phyloP scores from a whole-genome alignment of 2,113 vertebrate species.

The Maccullochella peelii region DNA sequence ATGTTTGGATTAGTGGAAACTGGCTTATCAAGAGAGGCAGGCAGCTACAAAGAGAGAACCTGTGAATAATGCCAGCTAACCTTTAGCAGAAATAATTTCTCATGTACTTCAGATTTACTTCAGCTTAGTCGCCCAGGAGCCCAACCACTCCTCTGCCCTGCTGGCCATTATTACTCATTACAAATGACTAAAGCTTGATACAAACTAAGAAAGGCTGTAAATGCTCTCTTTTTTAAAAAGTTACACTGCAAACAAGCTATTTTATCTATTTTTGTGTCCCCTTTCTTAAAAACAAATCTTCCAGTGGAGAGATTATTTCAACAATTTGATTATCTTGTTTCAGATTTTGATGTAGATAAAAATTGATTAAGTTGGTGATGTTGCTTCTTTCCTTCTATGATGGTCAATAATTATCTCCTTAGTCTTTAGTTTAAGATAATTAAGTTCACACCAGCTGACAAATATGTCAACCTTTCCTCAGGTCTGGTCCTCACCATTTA shows the following conservation, averaged over 20 bases:
- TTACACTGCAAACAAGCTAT: too few relatives aligned
- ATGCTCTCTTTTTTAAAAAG: too few relatives aligned
- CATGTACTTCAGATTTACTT: conserved; percentile 57
- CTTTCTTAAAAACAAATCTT: too few relatives aligned
- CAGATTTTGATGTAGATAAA: background rate
- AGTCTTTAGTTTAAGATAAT: background rate
- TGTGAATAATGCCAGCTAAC: background rate
- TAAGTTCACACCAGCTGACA: background rate
- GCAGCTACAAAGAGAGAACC: background rate
- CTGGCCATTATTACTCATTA: too few relatives aligned
- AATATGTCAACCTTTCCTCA: background rate
- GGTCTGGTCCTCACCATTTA: background rate
- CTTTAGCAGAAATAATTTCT: conserved; percentile 64
- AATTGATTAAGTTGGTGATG: background rate
- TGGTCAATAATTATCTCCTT: background rate
- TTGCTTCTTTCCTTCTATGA: background rate
- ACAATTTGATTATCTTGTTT: background rate
- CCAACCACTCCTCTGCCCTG: too few relatives aligned
- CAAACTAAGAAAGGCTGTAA: too few relatives aligned
- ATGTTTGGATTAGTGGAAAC: conserved; percentile 1
- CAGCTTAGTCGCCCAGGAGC: background rate
- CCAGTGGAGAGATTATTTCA: background rate
- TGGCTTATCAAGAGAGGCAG: conserved; percentile 3
- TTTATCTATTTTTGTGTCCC: too few relatives aligned
- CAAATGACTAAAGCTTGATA: background rate